Percentiles rank a stretch among this genome's conserved stretches.
Evolutionary conservation across 2,797 vertebrate genomes (phyloP).

Genomic region (Limnodromus scolopaceus): DNA sequence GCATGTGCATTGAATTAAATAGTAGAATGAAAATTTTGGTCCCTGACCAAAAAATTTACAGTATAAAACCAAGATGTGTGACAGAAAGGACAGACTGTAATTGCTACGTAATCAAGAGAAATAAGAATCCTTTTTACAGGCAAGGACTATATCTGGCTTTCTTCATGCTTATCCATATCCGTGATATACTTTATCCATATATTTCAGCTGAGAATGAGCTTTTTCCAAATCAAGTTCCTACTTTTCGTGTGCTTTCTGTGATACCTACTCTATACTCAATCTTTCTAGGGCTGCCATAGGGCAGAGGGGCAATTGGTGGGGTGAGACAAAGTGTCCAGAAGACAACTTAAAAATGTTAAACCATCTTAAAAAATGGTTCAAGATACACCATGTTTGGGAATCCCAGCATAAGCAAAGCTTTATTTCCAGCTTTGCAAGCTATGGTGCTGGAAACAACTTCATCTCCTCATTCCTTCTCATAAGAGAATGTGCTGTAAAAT

Average conservation of each 20-base stretch:
- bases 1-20: neutral
- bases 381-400: neutral
- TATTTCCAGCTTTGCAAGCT: constrained; percentile 39
- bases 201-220: neutral
- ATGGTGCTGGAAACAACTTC: constrained; percentile 9
- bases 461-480: constrained; percentile 23
- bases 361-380: neutral
- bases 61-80: neutral
- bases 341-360: neutral
- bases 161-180: neutral
- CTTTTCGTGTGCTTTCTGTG: neutral
- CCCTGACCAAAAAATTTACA: neutral
- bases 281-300: neutral
- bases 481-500: constrained; percentile 31
- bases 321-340: neutral
- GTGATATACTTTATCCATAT: neutral
- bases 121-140: neutral
- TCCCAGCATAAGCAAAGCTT: neutral
- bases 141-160: neutral
- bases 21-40: neutral
- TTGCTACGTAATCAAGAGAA: neutral
- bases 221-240: neutral
- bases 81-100: neutral
- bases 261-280: neutral
- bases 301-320: neutral